These are phyloP conservation scores for Bombus confusus DNA, from an alignment of 1,140 invertebrate species.

Conservation along the genomic window DNA sequence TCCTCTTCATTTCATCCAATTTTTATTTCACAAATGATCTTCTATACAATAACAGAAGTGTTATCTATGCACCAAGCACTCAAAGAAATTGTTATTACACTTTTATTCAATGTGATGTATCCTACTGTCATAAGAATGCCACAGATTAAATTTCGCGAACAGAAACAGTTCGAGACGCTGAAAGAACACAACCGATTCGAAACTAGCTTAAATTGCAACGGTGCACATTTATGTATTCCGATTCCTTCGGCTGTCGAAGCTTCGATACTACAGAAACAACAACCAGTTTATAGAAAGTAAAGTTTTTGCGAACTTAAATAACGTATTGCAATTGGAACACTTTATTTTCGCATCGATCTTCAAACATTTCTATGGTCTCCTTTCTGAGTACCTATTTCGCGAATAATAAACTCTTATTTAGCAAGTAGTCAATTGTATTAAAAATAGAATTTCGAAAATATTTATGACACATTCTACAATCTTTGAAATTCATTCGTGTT, in stretches of 20 bases:
- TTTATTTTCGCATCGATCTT: background rate
- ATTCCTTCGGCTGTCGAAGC: background rate
- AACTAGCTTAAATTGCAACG: background rate
- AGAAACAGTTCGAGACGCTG: background rate
- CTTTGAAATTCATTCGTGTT: too few relatives aligned
- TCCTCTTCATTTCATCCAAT: background rate
- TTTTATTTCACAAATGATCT: background rate
- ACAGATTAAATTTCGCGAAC: too few relatives aligned
- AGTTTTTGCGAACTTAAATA: background rate
- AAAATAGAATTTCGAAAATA: background rate
- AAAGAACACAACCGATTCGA: background rate
- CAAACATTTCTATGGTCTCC: background rate
- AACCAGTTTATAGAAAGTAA: background rate
- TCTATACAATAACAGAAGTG: too few relatives aligned
- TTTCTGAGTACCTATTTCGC: background rate
- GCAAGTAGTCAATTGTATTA: background rate
- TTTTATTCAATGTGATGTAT: too few relatives aligned
- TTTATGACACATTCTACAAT: too few relatives aligned
- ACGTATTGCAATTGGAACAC: background rate
- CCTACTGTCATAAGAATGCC: too few relatives aligned
- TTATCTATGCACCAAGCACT: background rate
- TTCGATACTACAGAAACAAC: background rate
- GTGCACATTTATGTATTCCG: background rate
- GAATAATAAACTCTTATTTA: background rate
- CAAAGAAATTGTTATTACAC: too few relatives aligned